phyloP scores from a whole-genome alignment of 1,140 invertebrate species.

The Samia ricini region DNA sequence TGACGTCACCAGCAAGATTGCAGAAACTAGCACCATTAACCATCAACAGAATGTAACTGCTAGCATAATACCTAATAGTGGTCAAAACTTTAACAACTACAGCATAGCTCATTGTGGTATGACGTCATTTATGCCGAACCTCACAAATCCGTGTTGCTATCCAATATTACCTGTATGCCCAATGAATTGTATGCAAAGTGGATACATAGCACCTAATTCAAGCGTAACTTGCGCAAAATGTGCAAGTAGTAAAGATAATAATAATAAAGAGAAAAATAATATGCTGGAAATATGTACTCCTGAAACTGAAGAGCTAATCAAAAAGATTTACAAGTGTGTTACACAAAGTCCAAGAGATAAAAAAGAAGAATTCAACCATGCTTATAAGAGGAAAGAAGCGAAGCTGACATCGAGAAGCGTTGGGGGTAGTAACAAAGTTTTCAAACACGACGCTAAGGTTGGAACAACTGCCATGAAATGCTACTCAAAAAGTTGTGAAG shows the following conservation, averaged over 20 bases:
- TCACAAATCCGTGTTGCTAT: constrained; percentile 57
- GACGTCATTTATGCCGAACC: constrained; percentile 36
- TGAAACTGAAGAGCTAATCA: constrained; percentile 60
- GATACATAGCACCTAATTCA: constrained; percentile 44
- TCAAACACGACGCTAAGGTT: constrained; percentile 50
- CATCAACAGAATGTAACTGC: constrained; percentile 23
- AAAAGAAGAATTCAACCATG: constrained; percentile 21
- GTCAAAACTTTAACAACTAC: constrained; percentile 35
- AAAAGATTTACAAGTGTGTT: constrained; percentile 64
- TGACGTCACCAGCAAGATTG: constrained; percentile 25
- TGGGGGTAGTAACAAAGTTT: constrained; percentile 38
- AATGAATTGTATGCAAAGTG: constrained; percentile 53
- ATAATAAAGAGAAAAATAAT: constrained; percentile 23
- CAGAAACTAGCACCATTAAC: constrained; percentile 15
- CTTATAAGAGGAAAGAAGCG: constrained; percentile 15
- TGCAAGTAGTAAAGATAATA: constrained; percentile 34
- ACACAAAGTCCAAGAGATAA: constrained; percentile 36
- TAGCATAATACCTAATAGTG: constrained; percentile 24
- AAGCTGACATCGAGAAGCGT: constrained; percentile 47
- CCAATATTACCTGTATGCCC: constrained; percentile 56
- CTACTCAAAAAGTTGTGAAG: constrained; percentile 66
- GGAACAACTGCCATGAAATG: constrained; percentile 51
- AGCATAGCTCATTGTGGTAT: constrained; percentile 22
- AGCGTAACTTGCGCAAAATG: constrained; percentile 48
- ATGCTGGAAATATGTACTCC: constrained; percentile 7